These are phyloP conservation scores for Mylabris phalerata DNA, from an alignment of 1,140 invertebrate genomes.

Conservation along the genomic window DNA sequence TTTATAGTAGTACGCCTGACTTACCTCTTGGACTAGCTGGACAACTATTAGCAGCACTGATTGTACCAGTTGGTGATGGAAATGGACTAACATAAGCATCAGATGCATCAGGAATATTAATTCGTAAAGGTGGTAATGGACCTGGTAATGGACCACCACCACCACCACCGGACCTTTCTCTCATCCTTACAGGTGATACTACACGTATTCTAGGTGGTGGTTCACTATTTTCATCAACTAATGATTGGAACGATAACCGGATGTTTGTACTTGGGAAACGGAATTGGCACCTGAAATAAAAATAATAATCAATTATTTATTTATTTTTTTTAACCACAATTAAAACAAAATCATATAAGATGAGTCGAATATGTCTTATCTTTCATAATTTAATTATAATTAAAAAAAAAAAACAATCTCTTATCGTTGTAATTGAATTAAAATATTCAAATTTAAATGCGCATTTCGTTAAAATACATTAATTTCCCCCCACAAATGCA, in stretches of 20 bases:
- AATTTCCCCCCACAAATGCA: too few relatives aligned
- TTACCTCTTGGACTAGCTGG: conserved; percentile 84
- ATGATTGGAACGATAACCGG: conserved; percentile 86
- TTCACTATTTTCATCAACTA: conserved; percentile 63
- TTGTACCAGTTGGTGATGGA: conserved; percentile 85
- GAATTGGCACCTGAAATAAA: conserved; percentile 76
- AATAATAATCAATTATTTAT: too few relatives aligned
- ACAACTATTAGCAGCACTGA: conserved; percentile 91
- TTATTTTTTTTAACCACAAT: too few relatives aligned
- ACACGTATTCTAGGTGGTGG: conserved; percentile 35
- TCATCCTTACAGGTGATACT: conserved; percentile 40
- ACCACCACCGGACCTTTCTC: conserved; percentile 37
- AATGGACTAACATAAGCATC: conserved; percentile 76
- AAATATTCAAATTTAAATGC: too few relatives aligned
- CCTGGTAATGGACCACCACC: conserved; percentile 13
- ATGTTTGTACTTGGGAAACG: conserved; percentile 97
- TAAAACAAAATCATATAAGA: too few relatives aligned
- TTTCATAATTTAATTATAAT: too few relatives aligned
- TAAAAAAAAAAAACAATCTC: too few relatives aligned
- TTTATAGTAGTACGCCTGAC: not conserved
- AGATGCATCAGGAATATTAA: conserved; percentile 84
- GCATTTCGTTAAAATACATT: too few relatives aligned
- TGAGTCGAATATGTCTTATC: too few relatives aligned
- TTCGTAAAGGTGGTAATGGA: conserved; percentile 67
- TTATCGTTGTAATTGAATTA: too few relatives aligned